Evolutionary conservation across 2,888 invertebrate species (phyloP).

Genomic region (Meteorus cinctellus): DNA sequence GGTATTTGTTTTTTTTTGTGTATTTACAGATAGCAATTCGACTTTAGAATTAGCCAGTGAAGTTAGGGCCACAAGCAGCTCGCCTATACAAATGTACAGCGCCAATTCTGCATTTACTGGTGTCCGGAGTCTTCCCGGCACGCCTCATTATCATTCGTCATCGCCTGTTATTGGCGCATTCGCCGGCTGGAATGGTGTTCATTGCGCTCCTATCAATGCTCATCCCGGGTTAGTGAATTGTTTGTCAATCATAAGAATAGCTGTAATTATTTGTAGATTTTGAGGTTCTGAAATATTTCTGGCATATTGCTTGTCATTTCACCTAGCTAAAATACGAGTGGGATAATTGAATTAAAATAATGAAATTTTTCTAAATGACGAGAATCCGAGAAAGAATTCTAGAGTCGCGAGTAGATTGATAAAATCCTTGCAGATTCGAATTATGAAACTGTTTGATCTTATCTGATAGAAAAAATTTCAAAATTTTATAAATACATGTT

Average conservation of each 20-base stretch:
- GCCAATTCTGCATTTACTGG: constrained; percentile 62
- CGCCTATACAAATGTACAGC: constrained; percentile 69
- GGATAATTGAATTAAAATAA: constrained; percentile 20
- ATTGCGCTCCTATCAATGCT: constrained; percentile 61
- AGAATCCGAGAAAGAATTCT: constrained; percentile 66
- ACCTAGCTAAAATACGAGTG: not conserved
- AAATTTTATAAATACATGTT: not conserved
- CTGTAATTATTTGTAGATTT: constrained; percentile 17
- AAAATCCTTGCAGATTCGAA: constrained; percentile 65
- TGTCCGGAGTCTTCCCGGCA: constrained; percentile 68
- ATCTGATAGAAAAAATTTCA: constrained; percentile 60
- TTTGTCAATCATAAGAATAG: not conserved
- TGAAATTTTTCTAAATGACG: constrained; percentile 58
- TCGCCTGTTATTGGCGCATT: constrained; percentile 67
- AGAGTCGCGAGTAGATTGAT: constrained; percentile 65
- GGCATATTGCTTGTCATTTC: not conserved
- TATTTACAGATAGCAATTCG: constrained; percentile 44
- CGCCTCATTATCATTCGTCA: constrained; percentile 67
- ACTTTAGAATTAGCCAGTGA: constrained; percentile 58
- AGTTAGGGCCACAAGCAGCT: constrained; percentile 59
- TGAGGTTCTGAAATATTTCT: constrained; percentile 1
- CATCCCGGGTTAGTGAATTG: constrained; percentile 58
- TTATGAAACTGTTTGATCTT: constrained; percentile 68
- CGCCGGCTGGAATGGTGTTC: constrained; percentile 65
- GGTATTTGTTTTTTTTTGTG: constrained; percentile 34